A percentile compares a stretch with the other conserved stretches of the same genome.
Evolutionary conservation across 2,797 vertebrate species (phyloP).

Genomic region (Simalia tracyae): DNA sequence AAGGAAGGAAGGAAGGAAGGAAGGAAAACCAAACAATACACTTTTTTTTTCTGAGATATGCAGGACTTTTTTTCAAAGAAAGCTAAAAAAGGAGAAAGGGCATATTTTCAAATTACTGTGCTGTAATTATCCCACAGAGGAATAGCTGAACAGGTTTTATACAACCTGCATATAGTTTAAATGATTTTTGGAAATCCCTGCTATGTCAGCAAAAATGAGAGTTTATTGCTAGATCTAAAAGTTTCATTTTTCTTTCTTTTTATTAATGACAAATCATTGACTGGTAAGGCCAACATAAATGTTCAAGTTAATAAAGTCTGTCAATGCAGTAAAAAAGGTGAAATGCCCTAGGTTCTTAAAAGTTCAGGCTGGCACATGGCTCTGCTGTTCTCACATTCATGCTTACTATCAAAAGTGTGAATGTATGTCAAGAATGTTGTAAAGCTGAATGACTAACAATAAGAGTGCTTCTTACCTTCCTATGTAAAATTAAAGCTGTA

Average conservation of each 20-base stretch:
- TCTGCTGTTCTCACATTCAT: background rate
- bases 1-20: no score
- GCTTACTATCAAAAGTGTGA: background rate
- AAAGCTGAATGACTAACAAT: background rate
- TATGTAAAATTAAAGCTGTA: background rate
- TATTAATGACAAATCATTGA: slow-evolving; percentile 10
- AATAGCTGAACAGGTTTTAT: slow-evolving; percentile 32
- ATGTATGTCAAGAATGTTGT: background rate
- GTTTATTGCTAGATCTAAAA: background rate
- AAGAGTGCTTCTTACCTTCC: background rate
- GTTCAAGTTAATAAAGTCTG: slow-evolving; percentile 13
- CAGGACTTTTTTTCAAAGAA: slow-evolving; percentile 42
- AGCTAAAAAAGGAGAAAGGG: slow-evolving; percentile 35
- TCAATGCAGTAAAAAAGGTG: background rate
- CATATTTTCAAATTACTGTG: slow-evolving; percentile 57
- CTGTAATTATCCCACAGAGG: slow-evolving; percentile 42
- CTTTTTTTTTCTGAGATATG: slow-evolving; percentile 56
- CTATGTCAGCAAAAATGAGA: background rate
- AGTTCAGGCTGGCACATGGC: background rate
- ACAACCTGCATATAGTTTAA: background rate
- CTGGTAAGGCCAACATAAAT: background rate
- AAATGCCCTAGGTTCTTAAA: background rate
- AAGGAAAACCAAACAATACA: slow-evolving; percentile 30
- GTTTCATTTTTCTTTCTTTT: background rate
- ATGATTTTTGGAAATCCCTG: background rate